Evolutionary conservation across 2,888 invertebrate genomes (phyloP).

Genomic region (Drosophila pseudotakahashii): DNA sequence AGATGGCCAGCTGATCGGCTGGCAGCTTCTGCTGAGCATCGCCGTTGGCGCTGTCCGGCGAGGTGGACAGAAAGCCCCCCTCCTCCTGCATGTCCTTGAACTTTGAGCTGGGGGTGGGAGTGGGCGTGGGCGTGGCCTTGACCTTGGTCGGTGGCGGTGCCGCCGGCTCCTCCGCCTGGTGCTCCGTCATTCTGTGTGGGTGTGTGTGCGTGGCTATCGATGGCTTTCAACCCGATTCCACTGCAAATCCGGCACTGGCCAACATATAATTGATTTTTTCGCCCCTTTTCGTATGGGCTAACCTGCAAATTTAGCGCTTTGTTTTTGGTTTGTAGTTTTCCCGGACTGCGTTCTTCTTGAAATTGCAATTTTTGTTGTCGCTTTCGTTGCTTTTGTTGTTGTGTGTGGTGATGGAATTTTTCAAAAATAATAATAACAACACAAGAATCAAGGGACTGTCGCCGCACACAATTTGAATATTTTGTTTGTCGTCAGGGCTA

Average conservation of each 20-base stretch:
- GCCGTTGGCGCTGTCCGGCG: conserved; percentile 81
- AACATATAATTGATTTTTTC: conserved; percentile 41
- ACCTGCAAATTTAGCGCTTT: conserved; percentile 33
- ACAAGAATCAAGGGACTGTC: conserved; percentile 8
- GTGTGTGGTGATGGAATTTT: conserved; percentile 5
- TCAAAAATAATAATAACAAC: conserved; percentile 9
- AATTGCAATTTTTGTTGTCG: not conserved
- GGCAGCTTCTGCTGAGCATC: conserved; percentile 51
- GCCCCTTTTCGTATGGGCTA: conserved; percentile 7
- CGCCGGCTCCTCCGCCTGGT: conserved; percentile 37
- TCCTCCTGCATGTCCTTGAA: conserved; percentile 68
- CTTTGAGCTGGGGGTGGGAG: conserved; percentile 49
- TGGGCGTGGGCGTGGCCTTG: conserved; percentile 35
- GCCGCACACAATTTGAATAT: conserved; percentile 16
- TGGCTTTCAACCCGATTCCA: conserved; percentile 19
- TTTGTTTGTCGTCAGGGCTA: conserved; percentile 21
- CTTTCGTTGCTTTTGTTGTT: not conserved
- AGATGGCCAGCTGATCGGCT: conserved; percentile 9
- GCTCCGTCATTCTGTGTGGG: conserved; percentile 57
- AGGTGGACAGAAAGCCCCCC: conserved; percentile 77
- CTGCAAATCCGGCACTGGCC: conserved; percentile 17
- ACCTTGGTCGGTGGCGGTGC: conserved; percentile 35
- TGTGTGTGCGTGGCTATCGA: conserved; percentile 4
- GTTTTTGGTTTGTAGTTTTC: conserved; percentile 15
- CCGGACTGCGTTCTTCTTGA: not conserved